A percentile compares a stretch with the other conserved stretches of the same genome.
These are phyloP conservation scores for Nyctalus aviator DNA, from an alignment of 2,797 vertebrate genomes.

Conservation along the genomic window DNA sequence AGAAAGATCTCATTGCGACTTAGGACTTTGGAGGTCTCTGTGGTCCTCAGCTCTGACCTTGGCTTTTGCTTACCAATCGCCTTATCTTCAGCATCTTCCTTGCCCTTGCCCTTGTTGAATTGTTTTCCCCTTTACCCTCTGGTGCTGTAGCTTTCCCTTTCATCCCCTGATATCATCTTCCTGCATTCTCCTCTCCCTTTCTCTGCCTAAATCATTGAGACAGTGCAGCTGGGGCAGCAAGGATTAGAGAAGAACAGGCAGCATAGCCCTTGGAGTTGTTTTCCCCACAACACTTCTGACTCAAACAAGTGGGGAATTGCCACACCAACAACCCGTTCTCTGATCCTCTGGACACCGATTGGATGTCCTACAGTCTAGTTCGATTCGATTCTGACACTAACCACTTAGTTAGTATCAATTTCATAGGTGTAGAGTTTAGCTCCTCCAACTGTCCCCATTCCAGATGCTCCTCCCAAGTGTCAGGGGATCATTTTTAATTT, in stretches of 20 bases:
- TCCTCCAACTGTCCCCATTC: background rate
- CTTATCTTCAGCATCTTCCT: background rate
- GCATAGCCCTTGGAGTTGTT: background rate
- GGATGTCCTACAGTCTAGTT: background rate
- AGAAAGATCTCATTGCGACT: background rate
- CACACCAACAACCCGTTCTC: background rate
- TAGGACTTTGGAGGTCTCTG: background rate
- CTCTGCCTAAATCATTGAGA: background rate
- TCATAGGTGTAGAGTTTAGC: background rate
- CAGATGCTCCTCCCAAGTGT: background rate
- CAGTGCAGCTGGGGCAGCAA: background rate
- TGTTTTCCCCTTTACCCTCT: background rate
- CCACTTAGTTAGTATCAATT: background rate
- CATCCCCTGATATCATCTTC: background rate
- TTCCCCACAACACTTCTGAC: background rate
- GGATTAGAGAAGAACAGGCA: background rate
- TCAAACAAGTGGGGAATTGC: background rate
- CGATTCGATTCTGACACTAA: background rate
- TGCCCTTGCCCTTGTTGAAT: background rate
- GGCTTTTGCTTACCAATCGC: background rate
- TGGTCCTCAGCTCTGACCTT: background rate
- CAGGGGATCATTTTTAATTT: background rate
- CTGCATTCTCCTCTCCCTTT: background rate
- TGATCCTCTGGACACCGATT: background rate
- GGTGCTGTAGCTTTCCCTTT: background rate